A percentile compares a stretch with the other conserved stretches of the same genome.
Evolutionary conservation across 2,113 vertebrate species (phyloP).

Genomic region (Myotis lucifugus): DNA sequence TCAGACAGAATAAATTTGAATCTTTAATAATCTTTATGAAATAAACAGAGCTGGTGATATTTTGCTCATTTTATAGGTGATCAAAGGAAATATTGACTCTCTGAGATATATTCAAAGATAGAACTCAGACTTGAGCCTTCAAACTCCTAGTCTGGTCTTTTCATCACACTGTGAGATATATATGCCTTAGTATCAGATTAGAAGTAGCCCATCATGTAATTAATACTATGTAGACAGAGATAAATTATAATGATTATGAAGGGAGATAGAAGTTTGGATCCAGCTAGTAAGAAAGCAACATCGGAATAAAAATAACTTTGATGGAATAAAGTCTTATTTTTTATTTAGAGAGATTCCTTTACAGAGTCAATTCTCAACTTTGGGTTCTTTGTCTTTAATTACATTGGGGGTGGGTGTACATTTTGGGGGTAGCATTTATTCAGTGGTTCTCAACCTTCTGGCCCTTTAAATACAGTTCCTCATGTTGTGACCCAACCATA

Average conservation of each 20-base stretch:
- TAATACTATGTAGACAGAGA: neutral
- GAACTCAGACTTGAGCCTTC: neutral
- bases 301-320: conserved; percentile 7
- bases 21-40: conserved; percentile 43
- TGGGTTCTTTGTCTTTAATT: neutral
- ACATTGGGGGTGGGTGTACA: neutral
- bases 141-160: neutral
- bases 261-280: neutral
- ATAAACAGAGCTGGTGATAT: neutral
- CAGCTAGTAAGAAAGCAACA: neutral
- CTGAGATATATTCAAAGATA: conserved; percentile 34
- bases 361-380: neutral
- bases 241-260: neutral
- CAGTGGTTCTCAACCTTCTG: too few species aligned
- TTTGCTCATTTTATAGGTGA: conserved; percentile 31
- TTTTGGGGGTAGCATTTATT: neutral
- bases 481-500: too few species aligned
- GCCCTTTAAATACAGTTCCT: too few species aligned
- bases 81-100: neutral
- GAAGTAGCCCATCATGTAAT: neutral
- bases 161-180: neutral
- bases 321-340: neutral
- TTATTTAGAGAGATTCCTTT: neutral
- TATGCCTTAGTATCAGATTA: neutral
- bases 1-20: conserved; percentile 4